Conservation (phyloP, 2,888 invertebrate genomes). For the Xylophagus ater region DNA sequence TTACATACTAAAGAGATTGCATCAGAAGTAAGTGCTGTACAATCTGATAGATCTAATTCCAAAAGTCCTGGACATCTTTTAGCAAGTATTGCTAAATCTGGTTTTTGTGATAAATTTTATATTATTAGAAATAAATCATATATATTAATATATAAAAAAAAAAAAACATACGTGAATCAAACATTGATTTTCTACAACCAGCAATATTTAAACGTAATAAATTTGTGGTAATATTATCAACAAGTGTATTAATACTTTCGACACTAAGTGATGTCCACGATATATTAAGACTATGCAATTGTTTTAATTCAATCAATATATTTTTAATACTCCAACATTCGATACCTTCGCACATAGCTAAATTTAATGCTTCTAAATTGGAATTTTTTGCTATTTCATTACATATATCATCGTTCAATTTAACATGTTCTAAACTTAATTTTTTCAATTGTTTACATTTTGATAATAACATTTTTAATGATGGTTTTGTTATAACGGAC, state of each 20-base stretch:
- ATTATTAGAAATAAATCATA: background rate
- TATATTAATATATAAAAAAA: slow-evolving; percentile 1
- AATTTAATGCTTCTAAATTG: slow-evolving; percentile 66
- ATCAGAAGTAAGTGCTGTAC: slow-evolving; percentile 54
- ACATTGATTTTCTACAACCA: slow-evolving; percentile 66
- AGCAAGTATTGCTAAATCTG: slow-evolving; percentile 58
- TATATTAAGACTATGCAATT: slow-evolving; percentile 55
- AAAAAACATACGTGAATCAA: slow-evolving; percentile 55
- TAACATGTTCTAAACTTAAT: slow-evolving; percentile 72
- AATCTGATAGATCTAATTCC: slow-evolving; percentile 84
- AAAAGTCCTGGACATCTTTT: slow-evolving; percentile 56
- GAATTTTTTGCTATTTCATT: slow-evolving; percentile 53
- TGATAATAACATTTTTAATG: slow-evolving; percentile 48
- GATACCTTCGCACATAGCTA: slow-evolving; percentile 70
- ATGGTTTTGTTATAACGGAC: slow-evolving; percentile 49
- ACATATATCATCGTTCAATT: slow-evolving; percentile 52
- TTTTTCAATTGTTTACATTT: slow-evolving; percentile 64
- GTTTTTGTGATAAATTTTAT: background rate
- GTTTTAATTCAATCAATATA: slow-evolving; percentile 44
- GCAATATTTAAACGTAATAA: slow-evolving; percentile 68
- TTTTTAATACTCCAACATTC: slow-evolving; percentile 49
- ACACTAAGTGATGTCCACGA: slow-evolving; percentile 66
- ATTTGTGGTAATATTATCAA: slow-evolving; percentile 49
- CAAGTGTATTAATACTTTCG: slow-evolving; percentile 49
- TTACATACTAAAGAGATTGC: slow-evolving; percentile 47